These are phyloP conservation scores for Amphipyra berbera DNA, from an alignment of 2,888 invertebrate genomes.

Conservation along the genomic window DNA sequence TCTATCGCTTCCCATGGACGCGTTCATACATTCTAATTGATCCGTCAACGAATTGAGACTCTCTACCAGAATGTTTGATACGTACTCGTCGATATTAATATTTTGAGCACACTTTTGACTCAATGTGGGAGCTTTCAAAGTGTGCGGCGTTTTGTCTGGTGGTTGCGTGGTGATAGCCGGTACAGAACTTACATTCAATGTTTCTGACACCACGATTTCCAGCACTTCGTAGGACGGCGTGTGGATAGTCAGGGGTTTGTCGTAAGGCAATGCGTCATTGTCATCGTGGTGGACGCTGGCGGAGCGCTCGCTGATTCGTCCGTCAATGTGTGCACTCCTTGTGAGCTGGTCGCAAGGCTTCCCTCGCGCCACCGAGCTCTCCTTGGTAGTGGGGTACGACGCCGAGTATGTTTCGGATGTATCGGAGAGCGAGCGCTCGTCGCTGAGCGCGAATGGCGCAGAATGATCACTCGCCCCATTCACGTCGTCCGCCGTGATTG, in stretches of 20 bases:
- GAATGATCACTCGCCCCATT: constrained; percentile 27
- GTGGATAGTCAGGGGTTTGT: constrained; percentile 65
- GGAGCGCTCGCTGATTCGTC: constrained; percentile 65
- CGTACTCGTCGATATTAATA: constrained; percentile 85
- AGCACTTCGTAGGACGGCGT: constrained; percentile 78
- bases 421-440: constrained; percentile 66
- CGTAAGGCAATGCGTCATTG: constrained; percentile 66
- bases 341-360: constrained; percentile 7
- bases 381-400: constrained; percentile 72
- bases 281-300: constrained; percentile 66
- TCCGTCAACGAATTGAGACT: constrained; percentile 86
- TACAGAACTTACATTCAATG: constrained; percentile 63
- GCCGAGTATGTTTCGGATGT: constrained; percentile 70
- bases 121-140: constrained; percentile 47
- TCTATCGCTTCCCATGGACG: constrained; percentile 77
- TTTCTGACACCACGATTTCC: constrained; percentile 85
- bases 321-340: constrained; percentile 63
- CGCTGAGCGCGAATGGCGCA: constrained; percentile 37
- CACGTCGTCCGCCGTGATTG: constrained; percentile 33
- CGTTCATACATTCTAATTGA: constrained; percentile 83
- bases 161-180: constrained; percentile 31
- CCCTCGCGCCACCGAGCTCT: constrained; percentile 38
- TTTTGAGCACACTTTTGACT: constrained; percentile 54
- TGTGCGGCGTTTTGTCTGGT: constrained; percentile 16
- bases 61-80: constrained; percentile 87